Conservation (phyloP, 1,140 invertebrate genomes). For the Pseudomyrmex concolor region DNA sequence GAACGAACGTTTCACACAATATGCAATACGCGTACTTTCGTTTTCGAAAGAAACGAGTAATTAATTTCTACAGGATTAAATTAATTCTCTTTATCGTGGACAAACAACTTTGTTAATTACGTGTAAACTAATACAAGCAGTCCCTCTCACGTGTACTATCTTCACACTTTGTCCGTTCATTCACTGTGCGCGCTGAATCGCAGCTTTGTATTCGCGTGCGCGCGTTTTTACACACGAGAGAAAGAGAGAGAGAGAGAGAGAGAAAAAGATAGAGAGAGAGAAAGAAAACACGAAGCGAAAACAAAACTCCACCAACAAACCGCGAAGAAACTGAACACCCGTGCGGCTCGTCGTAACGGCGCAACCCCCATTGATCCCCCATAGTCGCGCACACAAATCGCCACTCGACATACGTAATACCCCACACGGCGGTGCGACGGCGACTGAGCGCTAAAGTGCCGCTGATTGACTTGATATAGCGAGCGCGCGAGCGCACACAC, state of each 20-base stretch:
- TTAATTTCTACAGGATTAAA: background rate
- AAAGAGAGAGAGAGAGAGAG: background rate
- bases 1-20: too few species aligned
- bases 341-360: constrained; percentile 85
- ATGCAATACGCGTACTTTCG: too few species aligned
- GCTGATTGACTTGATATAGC: constrained; percentile 86
- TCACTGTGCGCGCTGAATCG: constrained; percentile 50
- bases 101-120: background rate
- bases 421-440: constrained; percentile 76
- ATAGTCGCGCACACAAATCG: constrained; percentile 44
- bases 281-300: background rate
- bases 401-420: constrained; percentile 32
- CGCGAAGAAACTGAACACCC: constrained; percentile 80
- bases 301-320: constrained; percentile 39
- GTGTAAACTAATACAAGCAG: constrained; percentile 9
- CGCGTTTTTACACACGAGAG: background rate
- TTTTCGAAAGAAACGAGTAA: background rate
- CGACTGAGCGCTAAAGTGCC: constrained; percentile 85
- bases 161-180: constrained; percentile 28
- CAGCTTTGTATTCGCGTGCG: constrained; percentile 28
- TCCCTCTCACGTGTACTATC: constrained; percentile 33
- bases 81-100: background rate
- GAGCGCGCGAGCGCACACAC: constrained; percentile 73
- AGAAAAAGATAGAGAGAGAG: background rate
- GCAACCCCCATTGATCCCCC: constrained; percentile 30